Conservation (phyloP, 2,113 vertebrate genomes). For the Pelobates fuscus region DNA sequence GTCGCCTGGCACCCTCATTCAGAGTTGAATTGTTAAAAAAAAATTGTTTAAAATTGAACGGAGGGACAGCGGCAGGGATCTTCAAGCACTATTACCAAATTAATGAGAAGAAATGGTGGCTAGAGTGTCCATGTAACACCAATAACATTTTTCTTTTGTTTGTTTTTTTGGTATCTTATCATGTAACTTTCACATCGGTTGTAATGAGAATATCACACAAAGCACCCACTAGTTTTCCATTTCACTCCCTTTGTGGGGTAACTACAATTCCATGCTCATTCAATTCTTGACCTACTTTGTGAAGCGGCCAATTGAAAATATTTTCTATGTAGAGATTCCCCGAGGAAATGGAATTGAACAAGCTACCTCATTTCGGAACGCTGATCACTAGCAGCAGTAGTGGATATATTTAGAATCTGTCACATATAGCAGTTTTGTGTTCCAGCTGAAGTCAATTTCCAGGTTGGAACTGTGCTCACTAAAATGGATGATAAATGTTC, state of each 20-base stretch:
- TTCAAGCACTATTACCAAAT: no score
- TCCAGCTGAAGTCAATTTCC: slow-evolving; percentile 11
- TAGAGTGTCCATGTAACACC: no score
- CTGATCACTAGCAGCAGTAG: slow-evolving; percentile 18
- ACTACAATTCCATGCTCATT: slow-evolving; percentile 1
- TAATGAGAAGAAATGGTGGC: no score
- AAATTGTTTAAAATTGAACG: no score
- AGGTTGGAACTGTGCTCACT: slow-evolving; percentile 17
- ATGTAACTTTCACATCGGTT: no score
- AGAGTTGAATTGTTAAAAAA: no score
- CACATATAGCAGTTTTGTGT: slow-evolving; percentile 38
- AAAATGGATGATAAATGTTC: slow-evolving; percentile 17
- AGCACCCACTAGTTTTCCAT: background rate
- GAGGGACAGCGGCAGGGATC: no score
- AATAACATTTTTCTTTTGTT: no score
- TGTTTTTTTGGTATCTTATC: no score
- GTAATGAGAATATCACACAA: background rate
- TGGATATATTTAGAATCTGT: slow-evolving; percentile 47
- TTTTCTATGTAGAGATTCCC: slow-evolving; percentile 33
- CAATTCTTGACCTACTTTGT: slow-evolving; percentile 40
- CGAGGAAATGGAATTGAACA: slow-evolving; percentile 18
- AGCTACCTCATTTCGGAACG: slow-evolving; percentile 31
- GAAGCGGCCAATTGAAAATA: slow-evolving; percentile 30
- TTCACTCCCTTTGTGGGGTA: slow-evolving; percentile 3
- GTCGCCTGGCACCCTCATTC: no score